These are phyloP conservation scores for Bathynomus jamesi DNA, from an alignment of 1,140 invertebrate species.

Conservation along the genomic window DNA sequence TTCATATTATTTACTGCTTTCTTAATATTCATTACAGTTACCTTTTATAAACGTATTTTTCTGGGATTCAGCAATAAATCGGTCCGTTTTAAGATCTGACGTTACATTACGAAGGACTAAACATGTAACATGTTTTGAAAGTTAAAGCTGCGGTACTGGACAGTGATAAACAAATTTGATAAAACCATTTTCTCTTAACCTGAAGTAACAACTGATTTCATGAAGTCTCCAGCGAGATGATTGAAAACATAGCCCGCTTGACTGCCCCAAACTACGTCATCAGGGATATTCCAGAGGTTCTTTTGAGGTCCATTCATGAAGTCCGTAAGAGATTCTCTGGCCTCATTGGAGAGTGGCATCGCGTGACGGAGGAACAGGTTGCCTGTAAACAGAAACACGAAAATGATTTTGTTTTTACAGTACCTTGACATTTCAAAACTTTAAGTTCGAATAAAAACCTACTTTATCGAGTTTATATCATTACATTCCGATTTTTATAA, in stretches of 20 bases:
- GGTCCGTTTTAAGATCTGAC: too few species aligned
- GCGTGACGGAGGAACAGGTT: slow-evolving; percentile 24
- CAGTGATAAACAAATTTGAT: too few species aligned
- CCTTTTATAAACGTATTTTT: too few species aligned
- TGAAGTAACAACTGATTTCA: slow-evolving; percentile 67
- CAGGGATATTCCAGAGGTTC: slow-evolving; percentile 53
- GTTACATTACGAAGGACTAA: too few species aligned
- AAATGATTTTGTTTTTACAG: neutral
- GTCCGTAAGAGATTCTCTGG: slow-evolving; percentile 42
- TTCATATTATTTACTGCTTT: neutral
- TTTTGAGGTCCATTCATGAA: slow-evolving; percentile 67
- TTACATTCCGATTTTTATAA: too few species aligned
- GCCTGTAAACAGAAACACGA: slow-evolving; percentile 9
- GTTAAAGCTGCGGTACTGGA: too few species aligned
- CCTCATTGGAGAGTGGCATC: neutral
- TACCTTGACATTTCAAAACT: neutral
- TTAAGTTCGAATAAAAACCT: neutral
- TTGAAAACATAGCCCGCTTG: slow-evolving; percentile 56
- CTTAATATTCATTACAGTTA: neutral
- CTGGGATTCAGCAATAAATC: too few species aligned
- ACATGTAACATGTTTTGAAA: too few species aligned
- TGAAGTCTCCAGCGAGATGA: slow-evolving; percentile 61
- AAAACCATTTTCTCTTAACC: too few species aligned
- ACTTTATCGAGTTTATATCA: too few species aligned
- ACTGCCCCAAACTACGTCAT: slow-evolving; percentile 54